Evolutionary conservation across 2,113 vertebrate species (phyloP).

Genomic region (Hystrix brachyura): DNA sequence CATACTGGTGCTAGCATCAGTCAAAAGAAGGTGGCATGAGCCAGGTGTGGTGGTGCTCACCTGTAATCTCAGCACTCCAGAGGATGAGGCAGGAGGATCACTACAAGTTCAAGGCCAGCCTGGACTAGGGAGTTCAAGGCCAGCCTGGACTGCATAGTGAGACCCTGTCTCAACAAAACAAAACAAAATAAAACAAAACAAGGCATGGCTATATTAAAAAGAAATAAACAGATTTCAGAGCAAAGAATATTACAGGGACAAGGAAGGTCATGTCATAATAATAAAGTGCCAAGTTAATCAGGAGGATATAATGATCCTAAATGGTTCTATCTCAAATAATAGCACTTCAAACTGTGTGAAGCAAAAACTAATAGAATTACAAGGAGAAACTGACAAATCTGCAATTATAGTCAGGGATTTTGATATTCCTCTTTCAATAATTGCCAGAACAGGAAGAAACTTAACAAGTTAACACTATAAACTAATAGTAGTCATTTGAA

Average conservation of each 20-base stretch:
- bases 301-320: constrained; percentile 4
- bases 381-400: constrained; percentile 40
- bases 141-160: too few species aligned
- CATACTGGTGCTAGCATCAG: background rate
- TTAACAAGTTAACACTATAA: constrained; percentile 1
- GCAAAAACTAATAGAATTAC: constrained; percentile 7
- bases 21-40: background rate
- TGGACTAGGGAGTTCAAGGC: too few species aligned
- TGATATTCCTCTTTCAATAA: background rate
- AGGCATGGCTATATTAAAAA: background rate
- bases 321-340: constrained; percentile 16
- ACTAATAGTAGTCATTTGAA: background rate
- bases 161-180: too few species aligned
- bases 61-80: too few species aligned
- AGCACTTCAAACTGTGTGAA: background rate
- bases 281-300: constrained; percentile 12
- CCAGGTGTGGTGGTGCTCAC: too few species aligned
- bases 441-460: background rate
- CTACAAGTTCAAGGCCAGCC: too few species aligned
- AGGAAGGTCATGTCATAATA: constrained; percentile 11
- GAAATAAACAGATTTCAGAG: constrained; percentile 42
- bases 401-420: background rate
- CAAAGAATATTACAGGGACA: constrained; percentile 30
- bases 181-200: background rate
- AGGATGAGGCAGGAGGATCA: too few species aligned